Percentiles rank a stretch among this genome's conserved stretches.
These are phyloP conservation scores for Characodon lateralis DNA, from an alignment of 2,797 vertebrate species.

Conservation along the genomic window DNA sequence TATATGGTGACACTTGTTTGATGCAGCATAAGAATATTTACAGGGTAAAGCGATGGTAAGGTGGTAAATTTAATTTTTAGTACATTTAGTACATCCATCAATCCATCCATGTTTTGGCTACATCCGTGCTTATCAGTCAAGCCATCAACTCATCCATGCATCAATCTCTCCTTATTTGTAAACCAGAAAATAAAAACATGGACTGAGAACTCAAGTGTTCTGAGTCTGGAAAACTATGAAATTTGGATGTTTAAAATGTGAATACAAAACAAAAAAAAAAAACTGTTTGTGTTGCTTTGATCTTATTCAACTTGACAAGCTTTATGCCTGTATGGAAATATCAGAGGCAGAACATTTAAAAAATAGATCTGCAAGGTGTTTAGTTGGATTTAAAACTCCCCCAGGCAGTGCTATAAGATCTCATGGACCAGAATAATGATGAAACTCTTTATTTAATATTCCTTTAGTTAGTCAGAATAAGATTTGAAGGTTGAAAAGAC, in stretches of 20 bases:
- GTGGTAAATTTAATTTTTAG: not conserved
- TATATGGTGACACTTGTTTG: not conserved
- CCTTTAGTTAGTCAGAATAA: no score
- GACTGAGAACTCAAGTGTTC: not conserved
- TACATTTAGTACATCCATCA: no score
- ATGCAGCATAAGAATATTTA: not conserved
- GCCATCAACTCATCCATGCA: not conserved
- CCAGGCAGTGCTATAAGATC: not conserved
- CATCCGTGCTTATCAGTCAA: no score
- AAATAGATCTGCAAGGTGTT: not conserved
- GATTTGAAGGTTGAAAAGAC: not conserved
- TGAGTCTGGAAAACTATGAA: not conserved
- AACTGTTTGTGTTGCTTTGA: not conserved
- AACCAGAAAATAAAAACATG: not conserved
- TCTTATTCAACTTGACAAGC: not conserved
- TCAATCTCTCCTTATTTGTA: not conserved
- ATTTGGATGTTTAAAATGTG: not conserved
- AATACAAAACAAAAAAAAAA: not conserved
- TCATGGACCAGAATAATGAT: not conserved
- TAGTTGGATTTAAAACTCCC: not conserved
- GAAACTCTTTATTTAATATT: slow-evolving; percentile 3
- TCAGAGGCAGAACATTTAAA: not conserved
- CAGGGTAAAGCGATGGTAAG: not conserved
- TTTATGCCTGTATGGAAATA: not conserved
- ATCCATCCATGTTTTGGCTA: no score